Conservation (phyloP, 2,113 vertebrate genomes). For the Penelope pileata region DNA sequence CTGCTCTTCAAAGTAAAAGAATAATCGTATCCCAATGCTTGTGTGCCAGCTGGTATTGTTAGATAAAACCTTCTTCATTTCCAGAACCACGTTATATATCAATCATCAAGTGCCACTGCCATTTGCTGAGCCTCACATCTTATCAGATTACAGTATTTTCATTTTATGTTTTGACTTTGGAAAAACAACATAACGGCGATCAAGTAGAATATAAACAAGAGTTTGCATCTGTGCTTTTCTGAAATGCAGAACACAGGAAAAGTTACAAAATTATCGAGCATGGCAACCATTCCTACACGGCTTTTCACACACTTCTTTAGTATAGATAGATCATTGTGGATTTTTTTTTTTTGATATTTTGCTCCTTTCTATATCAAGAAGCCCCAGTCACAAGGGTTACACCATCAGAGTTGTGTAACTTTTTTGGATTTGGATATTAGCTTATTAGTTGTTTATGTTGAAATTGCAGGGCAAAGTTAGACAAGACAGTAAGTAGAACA, state of each 20-base stretch:
- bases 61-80: background rate
- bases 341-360: background rate
- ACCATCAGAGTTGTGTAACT: background rate
- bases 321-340: background rate
- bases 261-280: background rate
- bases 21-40: background rate
- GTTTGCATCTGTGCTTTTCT: background rate
- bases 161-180: background rate
- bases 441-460: background rate
- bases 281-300: background rate
- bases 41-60: background rate
- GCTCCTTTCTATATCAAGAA: background rate
- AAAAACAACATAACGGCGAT: background rate
- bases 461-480: constrained; percentile 15
- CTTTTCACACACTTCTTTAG: background rate
- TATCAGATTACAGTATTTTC: background rate
- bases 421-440: background rate
- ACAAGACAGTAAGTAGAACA: background rate
- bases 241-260: background rate
- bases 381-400: background rate
- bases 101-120: background rate
- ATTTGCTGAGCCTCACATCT: background rate
- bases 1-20: background rate
- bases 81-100: background rate
- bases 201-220: background rate